Evolutionary conservation across 2,888 invertebrate genomes (phyloP).

Genomic region (Marasmarcha lunaedactyla): DNA sequence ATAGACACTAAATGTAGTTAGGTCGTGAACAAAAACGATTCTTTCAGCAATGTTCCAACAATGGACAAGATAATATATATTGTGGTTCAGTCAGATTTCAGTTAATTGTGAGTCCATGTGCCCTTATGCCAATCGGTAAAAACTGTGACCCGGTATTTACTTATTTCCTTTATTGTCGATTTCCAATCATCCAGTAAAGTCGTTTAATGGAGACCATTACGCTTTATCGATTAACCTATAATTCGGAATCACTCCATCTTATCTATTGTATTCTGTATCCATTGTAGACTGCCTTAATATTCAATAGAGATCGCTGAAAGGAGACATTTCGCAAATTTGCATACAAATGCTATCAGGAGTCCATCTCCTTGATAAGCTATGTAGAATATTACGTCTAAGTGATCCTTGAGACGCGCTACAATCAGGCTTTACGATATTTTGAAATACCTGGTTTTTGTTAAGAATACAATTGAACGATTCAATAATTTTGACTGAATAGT

Average conservation of each 20-base stretch:
- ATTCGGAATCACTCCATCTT: constrained; percentile 8
- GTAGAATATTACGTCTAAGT: background rate
- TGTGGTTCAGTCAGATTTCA: too few relatives aligned
- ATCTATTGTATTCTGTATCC: constrained; percentile 2
- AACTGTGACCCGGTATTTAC: too few relatives aligned
- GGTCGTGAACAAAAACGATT: too few relatives aligned
- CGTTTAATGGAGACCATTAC: constrained; percentile 17
- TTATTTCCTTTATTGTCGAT: constrained; percentile 30
- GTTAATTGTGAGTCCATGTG: too few relatives aligned
- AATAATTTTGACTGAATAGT: too few relatives aligned
- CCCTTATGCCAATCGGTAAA: too few relatives aligned
- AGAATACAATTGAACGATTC: too few relatives aligned
- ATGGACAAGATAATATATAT: too few relatives aligned
- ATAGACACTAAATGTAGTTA: too few relatives aligned
- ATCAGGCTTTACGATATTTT: constrained; percentile 19
- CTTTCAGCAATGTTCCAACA: too few relatives aligned
- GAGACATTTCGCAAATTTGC: constrained; percentile 46
- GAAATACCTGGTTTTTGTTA: too few relatives aligned
- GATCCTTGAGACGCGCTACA: constrained; percentile 15
- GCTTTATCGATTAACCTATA: background rate
- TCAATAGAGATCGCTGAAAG: constrained; percentile 19
- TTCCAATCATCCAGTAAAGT: constrained; percentile 14
- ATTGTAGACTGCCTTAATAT: background rate
- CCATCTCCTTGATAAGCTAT: constrained; percentile 39
- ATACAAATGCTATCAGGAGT: constrained; percentile 38